Conservation (phyloP, 2,113 vertebrate species). For the Serilophus lunatus region DNA sequence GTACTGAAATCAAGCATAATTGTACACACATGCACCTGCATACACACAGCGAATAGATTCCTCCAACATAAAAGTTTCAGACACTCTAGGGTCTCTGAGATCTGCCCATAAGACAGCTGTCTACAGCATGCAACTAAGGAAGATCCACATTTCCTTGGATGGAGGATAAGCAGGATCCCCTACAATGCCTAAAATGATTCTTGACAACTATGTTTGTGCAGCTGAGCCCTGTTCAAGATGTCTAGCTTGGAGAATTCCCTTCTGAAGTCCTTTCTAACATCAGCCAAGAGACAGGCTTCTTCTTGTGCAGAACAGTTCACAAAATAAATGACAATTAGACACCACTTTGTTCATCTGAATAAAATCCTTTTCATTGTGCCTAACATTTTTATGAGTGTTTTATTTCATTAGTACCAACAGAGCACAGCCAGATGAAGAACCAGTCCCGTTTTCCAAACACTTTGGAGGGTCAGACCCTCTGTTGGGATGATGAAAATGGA, state of each 20-base stretch:
- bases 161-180: neutral
- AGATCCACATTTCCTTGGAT: neutral
- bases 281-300: neutral
- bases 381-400: neutral
- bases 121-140: neutral
- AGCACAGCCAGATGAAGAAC: neutral
- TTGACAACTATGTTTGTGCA: neutral
- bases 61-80: neutral
- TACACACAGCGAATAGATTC: neutral
- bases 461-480: neutral
- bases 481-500: neutral
- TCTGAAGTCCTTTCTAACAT: neutral
- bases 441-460: neutral
- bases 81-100: neutral
- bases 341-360: neutral
- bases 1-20: neutral
- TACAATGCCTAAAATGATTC: neutral
- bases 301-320: neutral
- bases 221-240: neutral
- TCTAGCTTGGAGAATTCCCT: neutral
- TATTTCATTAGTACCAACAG: neutral
- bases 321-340: neutral
- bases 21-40: neutral
- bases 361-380: neutral
- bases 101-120: neutral